These are phyloP conservation scores for Cerastis leucographa DNA, from an alignment of 2,888 invertebrate species.

Conservation along the genomic window DNA sequence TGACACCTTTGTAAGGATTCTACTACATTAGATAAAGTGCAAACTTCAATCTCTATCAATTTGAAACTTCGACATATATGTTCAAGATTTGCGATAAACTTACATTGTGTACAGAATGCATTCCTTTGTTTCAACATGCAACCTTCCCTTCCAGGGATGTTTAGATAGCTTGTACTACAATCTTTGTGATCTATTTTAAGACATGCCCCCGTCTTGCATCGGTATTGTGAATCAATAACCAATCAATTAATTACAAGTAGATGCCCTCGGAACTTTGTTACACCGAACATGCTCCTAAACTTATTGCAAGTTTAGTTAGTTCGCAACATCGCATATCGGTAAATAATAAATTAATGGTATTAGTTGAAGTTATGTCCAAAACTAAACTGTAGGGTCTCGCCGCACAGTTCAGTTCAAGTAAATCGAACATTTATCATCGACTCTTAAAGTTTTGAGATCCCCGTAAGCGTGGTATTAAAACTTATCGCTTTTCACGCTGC, in stretches of 20 bases:
- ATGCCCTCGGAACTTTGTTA: constrained; percentile 49
- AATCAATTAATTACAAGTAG: constrained; percentile 54
- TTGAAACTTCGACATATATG: background rate
- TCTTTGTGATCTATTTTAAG: constrained; percentile 3
- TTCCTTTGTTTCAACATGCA: constrained; percentile 12
- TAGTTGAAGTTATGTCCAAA: constrained; percentile 50
- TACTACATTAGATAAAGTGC: background rate
- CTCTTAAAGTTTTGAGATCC: constrained; percentile 27
- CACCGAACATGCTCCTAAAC: constrained; percentile 45
- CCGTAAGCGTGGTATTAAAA: constrained; percentile 21
- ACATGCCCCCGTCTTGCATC: constrained; percentile 8
- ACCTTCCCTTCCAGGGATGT: background rate
- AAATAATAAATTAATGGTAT: constrained; percentile 57
- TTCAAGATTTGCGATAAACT: background rate
- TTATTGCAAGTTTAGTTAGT: constrained; percentile 57
- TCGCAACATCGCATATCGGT: constrained; percentile 49
- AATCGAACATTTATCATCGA: constrained; percentile 48
- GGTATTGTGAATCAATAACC: constrained; percentile 32
- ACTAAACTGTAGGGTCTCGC: constrained; percentile 34
- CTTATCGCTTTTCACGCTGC: constrained; percentile 15
- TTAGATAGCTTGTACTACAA: constrained; percentile 3
- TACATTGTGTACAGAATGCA: background rate
- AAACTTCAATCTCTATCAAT: background rate
- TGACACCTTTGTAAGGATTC: background rate
- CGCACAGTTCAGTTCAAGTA: constrained; percentile 37